Conservation (phyloP, 2,113 vertebrate species). For the Zootoca vivipara region DNA sequence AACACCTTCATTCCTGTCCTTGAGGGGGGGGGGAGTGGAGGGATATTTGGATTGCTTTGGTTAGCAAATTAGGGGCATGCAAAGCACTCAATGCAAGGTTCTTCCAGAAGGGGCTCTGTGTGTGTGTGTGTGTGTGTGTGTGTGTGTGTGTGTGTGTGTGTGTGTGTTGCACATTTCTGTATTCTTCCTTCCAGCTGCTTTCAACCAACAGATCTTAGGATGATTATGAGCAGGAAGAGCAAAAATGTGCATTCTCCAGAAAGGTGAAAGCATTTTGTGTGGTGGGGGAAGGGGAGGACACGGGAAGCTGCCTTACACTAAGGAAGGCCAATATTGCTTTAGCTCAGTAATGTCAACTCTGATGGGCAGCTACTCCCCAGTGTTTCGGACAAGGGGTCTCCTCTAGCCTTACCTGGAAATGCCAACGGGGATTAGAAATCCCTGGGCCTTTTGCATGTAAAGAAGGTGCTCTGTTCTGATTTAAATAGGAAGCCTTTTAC, state of each 20-base stretch:
- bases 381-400: no score
- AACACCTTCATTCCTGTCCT: neutral
- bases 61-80: conserved; percentile 9
- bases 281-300: no score
- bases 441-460: no score
- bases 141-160: neutral
- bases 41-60: conserved; percentile 8
- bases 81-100: neutral
- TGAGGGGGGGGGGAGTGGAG: neutral
- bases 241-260: neutral
- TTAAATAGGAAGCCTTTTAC: no score
- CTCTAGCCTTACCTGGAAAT: no score
- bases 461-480: no score
- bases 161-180: neutral
- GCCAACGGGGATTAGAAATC: no score
- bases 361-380: no score
- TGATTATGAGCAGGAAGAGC: neutral
- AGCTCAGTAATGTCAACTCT: no score
- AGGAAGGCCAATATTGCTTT: neutral
- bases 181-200: neutral
- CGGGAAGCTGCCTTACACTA: neutral
- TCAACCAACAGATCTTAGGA: neutral
- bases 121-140: neutral
- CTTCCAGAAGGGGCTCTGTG: neutral
- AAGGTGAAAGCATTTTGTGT: neutral